Base-by-base conservation (phyloP, 2,797 vertebrate genomes). In the Choloepus didactylus region DNA sequence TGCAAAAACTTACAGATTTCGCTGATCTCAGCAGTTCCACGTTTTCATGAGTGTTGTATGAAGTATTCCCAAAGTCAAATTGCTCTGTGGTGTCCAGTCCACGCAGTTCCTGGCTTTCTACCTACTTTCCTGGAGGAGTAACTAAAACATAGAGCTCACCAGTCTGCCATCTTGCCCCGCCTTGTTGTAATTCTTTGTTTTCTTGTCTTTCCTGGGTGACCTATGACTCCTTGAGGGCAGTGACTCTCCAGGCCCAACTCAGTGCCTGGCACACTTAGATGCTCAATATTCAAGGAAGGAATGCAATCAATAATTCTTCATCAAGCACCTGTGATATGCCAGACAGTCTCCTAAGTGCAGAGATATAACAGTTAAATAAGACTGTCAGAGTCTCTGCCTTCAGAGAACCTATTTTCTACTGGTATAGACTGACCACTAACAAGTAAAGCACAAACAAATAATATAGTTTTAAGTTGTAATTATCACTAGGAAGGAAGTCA, bases 401-500 rank as follows among this genome's bases (percentile, higher is more conserved):
- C 56, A 70, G 0, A 69, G 19, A 89, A 12, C 8, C 38, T 69
- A 64, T 60, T 91, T 82, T 76, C 86, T 44, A 87, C 15, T 64
- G 25, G 35, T 4, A 25, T 23, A 93, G 11, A 93, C 6, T 38
- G 38, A 12, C 21, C 77, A 93, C n/a, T 38, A 94, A 19, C n/a
- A 83, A 91, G 31, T 25, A 64, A 86, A 76, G 9, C 46, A 62
- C 44, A 76, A 77, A 46, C 41, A 86, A 95, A 80, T 67, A 69
- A 83, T 70, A 70, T 0, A 19, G 29, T 54, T 93, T 70, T 64
- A 75, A 51, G 72, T 11, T 93, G 11, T 81, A 84, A 72, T 76
- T 89, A 93, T 49, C 76, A 62, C 54, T 66, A 62, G 41, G 49
- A 85, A 86, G 84, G 11, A 86, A 87, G n/a, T 11, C 73, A 95